Base-by-base conservation (phyloP, 1,140 invertebrate genomes). In the Ceratitis capitata region DNA sequence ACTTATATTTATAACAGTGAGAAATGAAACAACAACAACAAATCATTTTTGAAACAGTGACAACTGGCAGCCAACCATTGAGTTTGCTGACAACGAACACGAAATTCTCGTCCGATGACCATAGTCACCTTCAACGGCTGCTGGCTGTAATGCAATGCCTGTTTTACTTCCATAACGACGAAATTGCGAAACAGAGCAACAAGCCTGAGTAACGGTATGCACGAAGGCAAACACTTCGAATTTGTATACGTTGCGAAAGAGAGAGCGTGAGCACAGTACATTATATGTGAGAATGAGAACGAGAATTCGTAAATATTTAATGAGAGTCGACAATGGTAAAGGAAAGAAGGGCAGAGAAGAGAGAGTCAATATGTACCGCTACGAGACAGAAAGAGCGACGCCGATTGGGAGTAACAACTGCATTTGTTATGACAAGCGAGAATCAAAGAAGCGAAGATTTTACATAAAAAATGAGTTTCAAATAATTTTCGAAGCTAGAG, bases 231-330 rank as follows among this genome's bases (percentile, higher is more conserved):
- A 49, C 26, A 7, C 42, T 39, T 53, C 51, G 35, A 85, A 85
- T 39, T 56, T 82, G 85, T 39, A n/a, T n/a, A n/a, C n/a, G n/a
- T n/a, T n/a, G 85, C 78, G 56, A 83, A 86, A 87, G 86, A 88
- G 88, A 88, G 87, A 53, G 49, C 26, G 49, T 51, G 26, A 83
- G 49, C 84, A 84, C 35, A 84, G 29, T 7, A 45, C 32, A 84
- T 32, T 84, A 19, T 26, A 83, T 16, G 85, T 78, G 88, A 87
- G 89, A 90, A 87, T 87, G 89, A 89, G 89, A 88, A 88, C 89
- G 88, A 85, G 86, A 89, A 90, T 90, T 90, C 89, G 89, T 90
- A 87, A 90, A 90, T 90, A 89, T 89, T 90, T 90, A 64, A 90
- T 90, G 86, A 90, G 82, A 16, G 82, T 45, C 23, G 23, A 2